Evolutionary conservation across 2,797 vertebrate species (phyloP), one percentile per base, ranked within the genome.

Genomic region (Dromococcyx pavoninus): DNA sequence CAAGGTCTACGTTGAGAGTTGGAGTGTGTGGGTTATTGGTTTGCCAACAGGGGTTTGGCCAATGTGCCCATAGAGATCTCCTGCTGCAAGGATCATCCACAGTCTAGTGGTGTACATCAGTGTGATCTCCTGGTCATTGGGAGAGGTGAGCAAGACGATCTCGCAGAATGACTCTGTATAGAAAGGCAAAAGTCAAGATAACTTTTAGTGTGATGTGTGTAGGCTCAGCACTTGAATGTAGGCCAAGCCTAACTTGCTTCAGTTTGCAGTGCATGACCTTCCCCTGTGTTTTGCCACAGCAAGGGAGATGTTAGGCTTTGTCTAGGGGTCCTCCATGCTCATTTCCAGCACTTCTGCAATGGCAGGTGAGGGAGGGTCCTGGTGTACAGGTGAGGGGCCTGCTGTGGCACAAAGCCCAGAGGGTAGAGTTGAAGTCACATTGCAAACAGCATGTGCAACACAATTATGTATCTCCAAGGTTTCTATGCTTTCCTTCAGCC

Each of bases 311-410:
- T 30, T 44, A 48, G 64, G 16, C 37, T 82, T 48, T 64, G 30
- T 17, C 44, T 30, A 5, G 46, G 39, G 50, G 39, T 19, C 18
- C 28, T 91, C 30, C 3, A 2, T 39, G 22, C n/a, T 21, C 2
- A 0, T 61, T 71, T 78, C 54, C 60, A 44, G 30, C 2, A 4
- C 9, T 5, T 5, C 37, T 35, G 33, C 30, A 5, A 1, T 5
- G 43, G 54, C 1, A 5, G 27, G 30, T n/a, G 58, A 70, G 50
- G 33, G 50, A 76, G 37, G n/a, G 44, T 32, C 57, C 30, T 4
- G 23, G 18, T 25, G 66, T 11, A 27, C 2, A 9, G 53, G 25
- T n/a, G 46, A 75, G 51, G 9, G 51, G 30, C 30, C 30, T 50
- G 51, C 35, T 21, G 9, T 19, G 66, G 60, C 54, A 53, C 86